Evolutionary conservation across 2,113 vertebrate genomes (phyloP), one percentile per base, ranked within the genome.

Genomic region (Phyllostomus discolor): DNA sequence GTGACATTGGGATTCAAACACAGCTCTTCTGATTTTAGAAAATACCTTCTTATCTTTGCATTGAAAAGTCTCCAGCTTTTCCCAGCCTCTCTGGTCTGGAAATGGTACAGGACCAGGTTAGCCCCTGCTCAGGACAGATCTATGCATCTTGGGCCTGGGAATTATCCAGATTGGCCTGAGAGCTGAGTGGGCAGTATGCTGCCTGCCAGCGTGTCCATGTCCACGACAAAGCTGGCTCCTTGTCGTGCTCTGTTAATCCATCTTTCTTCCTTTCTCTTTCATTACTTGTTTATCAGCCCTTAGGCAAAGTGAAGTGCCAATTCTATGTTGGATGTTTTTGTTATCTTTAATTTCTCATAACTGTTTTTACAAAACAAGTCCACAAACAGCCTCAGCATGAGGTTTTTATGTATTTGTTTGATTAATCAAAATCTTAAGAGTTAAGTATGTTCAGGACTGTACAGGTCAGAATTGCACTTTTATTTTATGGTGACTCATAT

Each of bases 401-500:
- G 78, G 73, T 54, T 38, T 91, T 85, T 90, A 54, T n/a, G 38
- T 46, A 52, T 33, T 22, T 70, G n/a, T 66, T 80, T 88, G 69
- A 87, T 92, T 70, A 70, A 84, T 69, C 24, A 48, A 35, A 84
- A 76, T 72, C 19, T 2, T 19, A 57, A 90, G 86, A n/a, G 54
- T 48, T 64, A 93, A 46, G 20, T 66, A 3, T 31, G 22, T 46
- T 75, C 54, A 83, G 76, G 20, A 81, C 38, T 82, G 17, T 48
- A 69, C 33, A 31, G 33, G 69, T 91, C 67, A 87, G 79, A 66
- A 19, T 28, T 93, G 54, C 52, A 28, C 95, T 91, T 91, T 73
- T 75, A 84, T 93, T 89, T 79, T 73, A 16, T 33, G 81, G 90
- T 97, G 94, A 92, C n/a, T 98, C 83, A 94, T 62, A 22, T 72